These are phyloP conservation scores for Acromyrmex charruanus DNA, from an alignment of 1,140 invertebrate species.

Conservation along the genomic window DNA sequence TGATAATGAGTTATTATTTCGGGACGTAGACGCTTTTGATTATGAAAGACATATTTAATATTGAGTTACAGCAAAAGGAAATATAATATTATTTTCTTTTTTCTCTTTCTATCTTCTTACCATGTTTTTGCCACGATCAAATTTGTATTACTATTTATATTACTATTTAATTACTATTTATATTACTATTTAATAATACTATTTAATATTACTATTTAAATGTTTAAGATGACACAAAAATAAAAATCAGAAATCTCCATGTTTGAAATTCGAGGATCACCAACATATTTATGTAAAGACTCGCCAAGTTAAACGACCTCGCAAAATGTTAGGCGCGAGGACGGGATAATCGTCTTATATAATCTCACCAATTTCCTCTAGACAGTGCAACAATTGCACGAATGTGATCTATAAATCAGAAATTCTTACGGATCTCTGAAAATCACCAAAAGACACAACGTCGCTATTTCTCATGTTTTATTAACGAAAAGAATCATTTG, in stretches of 20 bases:
- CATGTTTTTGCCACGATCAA: neutral
- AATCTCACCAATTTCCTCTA: constrained; percentile 23
- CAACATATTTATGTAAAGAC: constrained; percentile 35
- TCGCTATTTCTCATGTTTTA: neutral
- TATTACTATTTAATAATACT: neutral
- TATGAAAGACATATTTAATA: neutral
- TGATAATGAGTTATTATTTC: neutral
- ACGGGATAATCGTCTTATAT: constrained; percentile 30
- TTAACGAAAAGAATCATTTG: neutral
- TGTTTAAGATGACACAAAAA: neutral
- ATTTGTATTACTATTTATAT: neutral
- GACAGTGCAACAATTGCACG: neutral
- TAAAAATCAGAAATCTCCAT: constrained; percentile 1
- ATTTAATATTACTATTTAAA: neutral
- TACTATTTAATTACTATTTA: neutral
- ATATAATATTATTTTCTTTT: neutral
- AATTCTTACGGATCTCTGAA: neutral
- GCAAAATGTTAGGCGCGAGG: constrained; percentile 29
- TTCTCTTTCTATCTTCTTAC: neutral
- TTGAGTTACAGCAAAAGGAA: neutral
- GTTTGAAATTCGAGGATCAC: constrained; percentile 24
- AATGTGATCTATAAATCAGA: neutral
- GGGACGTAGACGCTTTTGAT: neutral
- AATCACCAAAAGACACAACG: neutral
- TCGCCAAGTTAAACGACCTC: constrained; percentile 56